A percentile compares a stretch with the other conserved stretches of the same genome.
phyloP scores from a whole-genome alignment of 92 coral and sea anemone genomes.

The Palythoa grandiflora region DNA sequence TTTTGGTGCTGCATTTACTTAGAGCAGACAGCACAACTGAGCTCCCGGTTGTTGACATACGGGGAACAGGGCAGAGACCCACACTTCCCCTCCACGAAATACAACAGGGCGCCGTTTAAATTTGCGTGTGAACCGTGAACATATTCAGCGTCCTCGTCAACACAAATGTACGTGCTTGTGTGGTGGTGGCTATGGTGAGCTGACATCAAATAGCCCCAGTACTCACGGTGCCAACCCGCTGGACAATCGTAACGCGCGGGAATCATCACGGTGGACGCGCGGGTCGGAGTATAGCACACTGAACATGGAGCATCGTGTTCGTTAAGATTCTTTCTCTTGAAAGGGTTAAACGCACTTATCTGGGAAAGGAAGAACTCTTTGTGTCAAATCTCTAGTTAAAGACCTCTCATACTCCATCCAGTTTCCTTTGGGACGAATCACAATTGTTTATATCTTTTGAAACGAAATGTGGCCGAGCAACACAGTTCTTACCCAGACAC shows the following conservation, averaged over 20 bases:
- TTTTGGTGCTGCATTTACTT: background rate
- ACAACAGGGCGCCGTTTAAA: background rate
- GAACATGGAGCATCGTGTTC: background rate
- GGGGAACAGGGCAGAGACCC: background rate
- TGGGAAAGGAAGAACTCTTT: too few species aligned
- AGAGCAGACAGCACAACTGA: background rate
- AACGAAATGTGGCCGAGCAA: too few species aligned
- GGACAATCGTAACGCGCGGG: background rate
- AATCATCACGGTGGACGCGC: background rate
- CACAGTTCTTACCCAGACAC: too few species aligned
- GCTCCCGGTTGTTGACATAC: background rate
- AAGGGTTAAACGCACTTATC: background rate
- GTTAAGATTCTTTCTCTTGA: background rate
- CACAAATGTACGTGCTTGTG: background rate
- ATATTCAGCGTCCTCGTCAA: background rate
- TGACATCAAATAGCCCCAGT: conserved; percentile 1
- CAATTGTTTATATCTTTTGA: too few species aligned
- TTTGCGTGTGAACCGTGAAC: background rate
- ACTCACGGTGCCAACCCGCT: background rate
- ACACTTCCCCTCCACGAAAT: background rate
- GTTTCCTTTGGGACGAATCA: too few species aligned
- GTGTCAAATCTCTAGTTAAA: too few species aligned
- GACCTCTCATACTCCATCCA: too few species aligned
- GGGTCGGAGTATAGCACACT: background rate
- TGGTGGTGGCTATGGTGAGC: background rate